These are phyloP conservation scores for Pelagia noctiluca DNA, from an alignment of 30 jellyfish, hydroid and myxozoan genomes.

Conservation along the genomic window DNA sequence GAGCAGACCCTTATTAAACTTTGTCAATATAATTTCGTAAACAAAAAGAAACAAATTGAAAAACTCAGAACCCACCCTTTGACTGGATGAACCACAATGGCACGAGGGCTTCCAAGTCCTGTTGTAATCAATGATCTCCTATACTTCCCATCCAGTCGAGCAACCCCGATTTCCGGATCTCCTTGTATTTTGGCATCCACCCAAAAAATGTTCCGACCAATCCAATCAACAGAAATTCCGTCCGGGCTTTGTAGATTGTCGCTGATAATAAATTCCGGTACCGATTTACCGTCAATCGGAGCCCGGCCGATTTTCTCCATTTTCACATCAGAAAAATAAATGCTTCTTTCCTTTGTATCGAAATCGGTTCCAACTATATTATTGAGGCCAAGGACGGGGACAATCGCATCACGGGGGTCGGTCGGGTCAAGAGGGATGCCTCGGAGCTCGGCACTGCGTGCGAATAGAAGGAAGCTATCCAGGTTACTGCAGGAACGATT, in stretches of 20 bases:
- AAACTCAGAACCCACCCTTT: slow-evolving; percentile 66
- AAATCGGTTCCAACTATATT: slow-evolving; percentile 94
- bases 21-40: no score
- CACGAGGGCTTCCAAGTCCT: slow-evolving; percentile 87
- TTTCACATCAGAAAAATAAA: slow-evolving; percentile 81
- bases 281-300: slow-evolving; percentile 51
- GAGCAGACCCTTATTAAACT: no score
- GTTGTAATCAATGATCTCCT: slow-evolving; percentile 54
- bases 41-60: no score
- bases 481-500: slow-evolving; percentile 61
- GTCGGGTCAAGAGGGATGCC: slow-evolving; percentile 75
- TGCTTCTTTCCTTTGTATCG: slow-evolving; percentile 72
- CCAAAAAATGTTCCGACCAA: slow-evolving; percentile 87
- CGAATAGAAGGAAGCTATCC: slow-evolving; percentile 70
- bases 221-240: slow-evolving; percentile 97
- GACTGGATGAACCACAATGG: slow-evolving; percentile 93
- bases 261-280: slow-evolving; percentile 63
- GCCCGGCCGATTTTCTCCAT: slow-evolving; percentile 88
- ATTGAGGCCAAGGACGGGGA: slow-evolving; percentile 87
- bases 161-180: slow-evolving; percentile 78
- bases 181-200: slow-evolving; percentile 77
- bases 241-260: slow-evolving; percentile 84
- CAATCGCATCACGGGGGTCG: slow-evolving; percentile 66
- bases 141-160: slow-evolving; percentile 73
- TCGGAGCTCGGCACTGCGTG: slow-evolving; percentile 94